These are phyloP conservation scores for Meghimatium bilineatum DNA, from an alignment of 2,888 invertebrate species.

Conservation along the genomic window DNA sequence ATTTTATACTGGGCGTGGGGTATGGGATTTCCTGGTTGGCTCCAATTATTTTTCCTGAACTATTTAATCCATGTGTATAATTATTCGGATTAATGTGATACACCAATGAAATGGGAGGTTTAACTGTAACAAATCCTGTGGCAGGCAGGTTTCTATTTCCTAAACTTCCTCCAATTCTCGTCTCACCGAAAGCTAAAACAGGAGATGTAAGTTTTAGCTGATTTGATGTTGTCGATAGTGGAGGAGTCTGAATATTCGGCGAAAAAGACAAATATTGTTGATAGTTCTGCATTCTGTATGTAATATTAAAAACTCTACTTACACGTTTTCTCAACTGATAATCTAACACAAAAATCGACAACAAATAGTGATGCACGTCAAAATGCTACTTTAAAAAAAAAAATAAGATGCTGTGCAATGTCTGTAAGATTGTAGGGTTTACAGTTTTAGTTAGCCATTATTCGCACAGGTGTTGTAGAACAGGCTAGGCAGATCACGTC, in stretches of 20 bases:
- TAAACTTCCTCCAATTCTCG: background rate
- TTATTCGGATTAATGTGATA: conserved; percentile 17
- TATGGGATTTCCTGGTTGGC: conserved; percentile 31
- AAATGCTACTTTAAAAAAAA: no score
- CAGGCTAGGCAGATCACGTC: background rate
- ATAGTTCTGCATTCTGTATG: conserved; percentile 11
- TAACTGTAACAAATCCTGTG: background rate
- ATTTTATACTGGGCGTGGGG: background rate
- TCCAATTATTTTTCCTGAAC: conserved; percentile 23
- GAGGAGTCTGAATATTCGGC: background rate
- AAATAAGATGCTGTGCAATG: no score
- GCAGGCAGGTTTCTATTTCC: background rate
- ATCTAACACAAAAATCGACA: no score
- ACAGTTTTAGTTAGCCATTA: background rate
- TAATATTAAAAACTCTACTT: background rate
- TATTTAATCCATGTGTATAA: conserved; percentile 17
- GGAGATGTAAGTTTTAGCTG: background rate
- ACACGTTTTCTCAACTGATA: background rate
- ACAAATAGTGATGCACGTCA: no score
- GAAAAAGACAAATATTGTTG: conserved; percentile 14
- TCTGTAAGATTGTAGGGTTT: no score
- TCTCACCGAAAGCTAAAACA: background rate
- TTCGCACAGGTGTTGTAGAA: background rate
- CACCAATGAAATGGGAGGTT: background rate
- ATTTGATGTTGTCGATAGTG: background rate